Evolutionary conservation across 2,797 vertebrate genomes (phyloP).

Genomic region (Pseudochirops corinnae): DNA sequence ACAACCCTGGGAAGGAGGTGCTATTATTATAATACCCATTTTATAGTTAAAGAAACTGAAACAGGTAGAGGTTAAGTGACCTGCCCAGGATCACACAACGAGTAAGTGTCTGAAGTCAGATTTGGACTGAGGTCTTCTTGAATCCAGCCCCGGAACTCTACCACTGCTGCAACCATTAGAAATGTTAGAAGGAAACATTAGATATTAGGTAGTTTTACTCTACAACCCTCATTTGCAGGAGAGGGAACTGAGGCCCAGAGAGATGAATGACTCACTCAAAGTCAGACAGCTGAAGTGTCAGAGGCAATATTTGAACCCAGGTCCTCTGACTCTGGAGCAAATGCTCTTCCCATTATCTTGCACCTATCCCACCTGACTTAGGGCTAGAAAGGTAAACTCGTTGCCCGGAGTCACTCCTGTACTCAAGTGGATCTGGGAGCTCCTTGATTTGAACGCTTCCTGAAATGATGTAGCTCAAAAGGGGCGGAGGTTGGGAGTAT

Average conservation of each 20-base stretch:
- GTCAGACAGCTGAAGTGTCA: neutral
- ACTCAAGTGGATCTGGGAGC: neutral
- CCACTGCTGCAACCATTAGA: neutral
- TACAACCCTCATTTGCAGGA: neutral
- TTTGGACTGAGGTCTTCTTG: neutral
- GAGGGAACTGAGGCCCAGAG: neutral
- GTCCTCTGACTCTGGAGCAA: neutral
- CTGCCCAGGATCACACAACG: neutral
- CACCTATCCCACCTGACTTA: neutral
- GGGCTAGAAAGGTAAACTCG: neutral
- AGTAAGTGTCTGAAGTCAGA: neutral
- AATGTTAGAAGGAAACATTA: neutral
- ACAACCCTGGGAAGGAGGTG: neutral
- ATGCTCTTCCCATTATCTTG: accelerated
- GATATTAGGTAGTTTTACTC: neutral
- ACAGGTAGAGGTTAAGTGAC: neutral
- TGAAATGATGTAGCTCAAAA: neutral
- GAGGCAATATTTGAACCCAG: neutral
- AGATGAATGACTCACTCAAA: conserved; percentile 6
- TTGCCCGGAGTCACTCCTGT: neutral
- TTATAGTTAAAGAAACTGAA: neutral
- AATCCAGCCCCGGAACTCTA: neutral
- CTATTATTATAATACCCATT: neutral
- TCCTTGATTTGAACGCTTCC: neutral
- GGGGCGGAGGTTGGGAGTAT: neutral